Evolutionary conservation across 1,140 invertebrate genomes (phyloP).

Genomic region (Kradibia gibbosae): DNA sequence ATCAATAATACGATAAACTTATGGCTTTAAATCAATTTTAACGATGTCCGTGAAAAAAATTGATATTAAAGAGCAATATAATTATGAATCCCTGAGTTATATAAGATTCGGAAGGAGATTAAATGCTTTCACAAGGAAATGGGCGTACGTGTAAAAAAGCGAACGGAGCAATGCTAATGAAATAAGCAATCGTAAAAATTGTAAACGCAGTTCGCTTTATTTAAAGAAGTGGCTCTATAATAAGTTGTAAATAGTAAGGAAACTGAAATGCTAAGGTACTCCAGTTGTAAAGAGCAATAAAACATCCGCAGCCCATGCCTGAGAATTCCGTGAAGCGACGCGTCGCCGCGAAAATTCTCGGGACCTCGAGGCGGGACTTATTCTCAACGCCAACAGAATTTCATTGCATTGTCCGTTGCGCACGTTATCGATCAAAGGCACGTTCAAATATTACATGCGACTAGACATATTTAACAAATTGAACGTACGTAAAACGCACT

Average conservation of each 20-base stretch:
- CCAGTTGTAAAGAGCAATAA: not conserved
- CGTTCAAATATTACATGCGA: too few species aligned
- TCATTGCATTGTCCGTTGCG: not conserved
- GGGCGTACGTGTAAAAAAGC: not conserved
- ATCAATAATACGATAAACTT: too few species aligned
- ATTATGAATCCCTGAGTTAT: not conserved
- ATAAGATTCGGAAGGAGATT: not conserved
- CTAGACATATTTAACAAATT: not conserved
- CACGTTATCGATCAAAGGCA: too few species aligned
- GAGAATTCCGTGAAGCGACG: not conserved
- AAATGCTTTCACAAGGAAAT: not conserved
- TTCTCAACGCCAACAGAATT: not conserved
- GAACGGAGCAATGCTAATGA: not conserved
- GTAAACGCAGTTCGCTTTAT: not conserved
- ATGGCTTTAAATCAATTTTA: too few species aligned
- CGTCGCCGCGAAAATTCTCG: not conserved
- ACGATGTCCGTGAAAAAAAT: not conserved
- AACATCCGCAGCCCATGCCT: not conserved
- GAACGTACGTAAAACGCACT: not conserved
- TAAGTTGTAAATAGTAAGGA: not conserved
- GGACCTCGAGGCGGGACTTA: not conserved
- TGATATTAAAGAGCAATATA: not conserved
- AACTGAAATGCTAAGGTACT: too few species aligned
- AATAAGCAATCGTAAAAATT: not conserved
- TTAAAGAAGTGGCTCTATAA: not conserved